These are phyloP conservation scores for Corythaixoides concolor DNA, from an alignment of 2,113 vertebrate genomes.

Conservation along the genomic window DNA sequence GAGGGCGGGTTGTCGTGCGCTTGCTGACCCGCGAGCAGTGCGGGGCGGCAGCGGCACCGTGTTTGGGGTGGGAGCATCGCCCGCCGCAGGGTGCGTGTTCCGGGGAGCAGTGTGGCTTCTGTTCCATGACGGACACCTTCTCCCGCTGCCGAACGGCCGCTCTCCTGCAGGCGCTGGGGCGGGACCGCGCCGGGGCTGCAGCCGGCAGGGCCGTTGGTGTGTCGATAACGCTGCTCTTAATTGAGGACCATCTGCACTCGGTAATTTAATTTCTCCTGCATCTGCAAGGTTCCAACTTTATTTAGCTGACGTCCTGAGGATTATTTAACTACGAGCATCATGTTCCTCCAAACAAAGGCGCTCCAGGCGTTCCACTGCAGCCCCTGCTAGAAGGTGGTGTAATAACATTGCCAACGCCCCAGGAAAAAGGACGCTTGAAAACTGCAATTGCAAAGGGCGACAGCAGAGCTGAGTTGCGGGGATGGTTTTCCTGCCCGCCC, in stretches of 20 bases:
- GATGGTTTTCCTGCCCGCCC: background rate
- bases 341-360: background rate
- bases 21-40: background rate
- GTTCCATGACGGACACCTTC: background rate
- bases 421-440: background rate
- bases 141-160: background rate
- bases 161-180: accelerated
- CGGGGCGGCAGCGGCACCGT: background rate
- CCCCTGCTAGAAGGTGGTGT: background rate
- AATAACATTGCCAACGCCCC: background rate
- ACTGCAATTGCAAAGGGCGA: background rate
- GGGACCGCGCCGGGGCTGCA: background rate
- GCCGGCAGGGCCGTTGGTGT: background rate
- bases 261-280: slow-evolving; percentile 20
- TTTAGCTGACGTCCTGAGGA: background rate
- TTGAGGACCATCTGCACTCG: slow-evolving; percentile 15
- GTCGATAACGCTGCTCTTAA: background rate
- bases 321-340: background rate
- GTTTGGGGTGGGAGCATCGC: background rate
- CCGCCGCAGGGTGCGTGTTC: accelerated
- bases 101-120: accelerated
- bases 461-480: background rate
- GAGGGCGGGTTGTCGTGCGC: accelerated
- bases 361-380: background rate
- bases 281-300: slow-evolving; percentile 34